These are phyloP conservation scores for Lagopus muta DNA, from an alignment of 2,113 vertebrate genomes.

Conservation along the genomic window DNA sequence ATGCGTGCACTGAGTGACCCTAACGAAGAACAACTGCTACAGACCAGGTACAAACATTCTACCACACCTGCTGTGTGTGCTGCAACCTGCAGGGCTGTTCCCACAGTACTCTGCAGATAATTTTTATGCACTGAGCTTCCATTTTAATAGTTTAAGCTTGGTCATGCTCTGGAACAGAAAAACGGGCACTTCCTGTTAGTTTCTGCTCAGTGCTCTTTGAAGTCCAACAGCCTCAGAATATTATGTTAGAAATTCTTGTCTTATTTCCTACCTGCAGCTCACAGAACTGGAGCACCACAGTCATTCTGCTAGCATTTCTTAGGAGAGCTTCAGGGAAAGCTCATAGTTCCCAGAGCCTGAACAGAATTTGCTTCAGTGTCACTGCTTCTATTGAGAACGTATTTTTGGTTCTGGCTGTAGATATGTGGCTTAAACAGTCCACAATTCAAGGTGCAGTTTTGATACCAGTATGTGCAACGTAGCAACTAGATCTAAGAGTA, in stretches of 20 bases:
- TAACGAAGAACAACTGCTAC: not conserved
- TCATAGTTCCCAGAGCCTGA: not conserved
- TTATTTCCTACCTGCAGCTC: not conserved
- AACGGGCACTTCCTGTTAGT: not conserved
- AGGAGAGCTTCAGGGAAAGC: not conserved
- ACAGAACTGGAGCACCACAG: not conserved
- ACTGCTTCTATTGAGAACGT: not conserved
- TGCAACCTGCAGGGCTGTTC: not conserved
- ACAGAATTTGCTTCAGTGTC: not conserved
- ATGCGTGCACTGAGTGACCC: not conserved
- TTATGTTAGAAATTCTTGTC: not conserved
- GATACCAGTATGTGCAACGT: not conserved
- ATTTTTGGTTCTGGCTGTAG: not conserved
- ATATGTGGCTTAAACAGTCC: not conserved
- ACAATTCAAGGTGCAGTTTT: not conserved
- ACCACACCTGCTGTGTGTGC: not conserved
- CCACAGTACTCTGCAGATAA: not conserved
- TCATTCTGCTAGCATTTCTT: not conserved
- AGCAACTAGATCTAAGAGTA: not conserved
- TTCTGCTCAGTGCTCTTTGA: not conserved
- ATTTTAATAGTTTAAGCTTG: not conserved
- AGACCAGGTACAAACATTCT: not conserved
- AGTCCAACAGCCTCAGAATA: not conserved
- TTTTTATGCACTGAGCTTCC: not conserved
- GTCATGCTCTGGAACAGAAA: not conserved